phyloP scores from a whole-genome alignment of 2,888 invertebrate species.

The Chydorus sphaericus region DNA sequence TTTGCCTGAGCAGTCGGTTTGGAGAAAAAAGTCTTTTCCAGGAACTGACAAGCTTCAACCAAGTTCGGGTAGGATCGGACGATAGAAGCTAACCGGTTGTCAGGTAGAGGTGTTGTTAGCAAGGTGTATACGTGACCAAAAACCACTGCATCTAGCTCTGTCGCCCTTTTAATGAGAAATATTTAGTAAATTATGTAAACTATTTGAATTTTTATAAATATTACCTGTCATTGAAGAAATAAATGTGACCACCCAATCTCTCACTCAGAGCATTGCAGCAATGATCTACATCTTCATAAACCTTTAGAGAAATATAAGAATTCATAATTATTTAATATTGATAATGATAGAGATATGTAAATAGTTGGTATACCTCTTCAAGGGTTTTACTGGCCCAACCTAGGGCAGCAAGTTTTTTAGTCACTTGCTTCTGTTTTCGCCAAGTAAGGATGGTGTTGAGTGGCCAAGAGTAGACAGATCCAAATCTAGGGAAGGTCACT shows the following conservation, averaged over 20 bases:
- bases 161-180: conserved; percentile 49
- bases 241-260: conserved; percentile 60
- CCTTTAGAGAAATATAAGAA: conserved; percentile 25
- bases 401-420: conserved; percentile 55
- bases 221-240: conserved; percentile 63
- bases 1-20: not conserved
- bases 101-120: conserved; percentile 74
- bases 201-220: not conserved
- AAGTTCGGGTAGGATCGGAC: conserved; percentile 60
- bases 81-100: conserved; percentile 61
- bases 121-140: conserved; percentile 96
- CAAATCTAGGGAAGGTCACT: conserved; percentile 70
- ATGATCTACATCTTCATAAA: conserved; percentile 50
- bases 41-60: conserved; percentile 62
- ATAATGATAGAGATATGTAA: not conserved
- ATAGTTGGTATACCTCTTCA: conserved; percentile 44
- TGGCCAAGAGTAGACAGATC: conserved; percentile 88
- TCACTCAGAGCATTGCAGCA: conserved; percentile 78
- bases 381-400: conserved; percentile 68
- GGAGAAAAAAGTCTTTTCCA: conserved; percentile 64
- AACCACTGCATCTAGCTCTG: conserved; percentile 87
- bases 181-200: not conserved
- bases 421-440: conserved; percentile 51
- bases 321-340: conserved; percentile 4
- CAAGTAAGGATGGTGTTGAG: conserved; percentile 66